phyloP scores from a whole-genome alignment of 2,797 vertebrate genomes.

The Australoheros facetus region DNA sequence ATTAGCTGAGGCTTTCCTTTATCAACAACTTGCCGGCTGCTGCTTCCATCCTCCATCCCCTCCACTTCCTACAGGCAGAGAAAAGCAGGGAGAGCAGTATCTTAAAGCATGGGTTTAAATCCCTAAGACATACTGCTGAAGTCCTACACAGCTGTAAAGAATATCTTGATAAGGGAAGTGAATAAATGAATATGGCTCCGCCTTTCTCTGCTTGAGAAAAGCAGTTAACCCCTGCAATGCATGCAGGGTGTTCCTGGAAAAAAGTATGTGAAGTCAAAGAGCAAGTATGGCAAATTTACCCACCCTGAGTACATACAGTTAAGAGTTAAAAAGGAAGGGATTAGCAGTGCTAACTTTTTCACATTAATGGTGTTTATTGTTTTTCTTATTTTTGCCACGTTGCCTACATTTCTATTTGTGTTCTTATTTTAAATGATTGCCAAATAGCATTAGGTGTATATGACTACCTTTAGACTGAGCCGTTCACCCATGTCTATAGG shows the following conservation, averaged over 20 bases:
- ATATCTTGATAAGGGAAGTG: slow-evolving; percentile 49
- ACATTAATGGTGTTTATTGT: slow-evolving; percentile 31
- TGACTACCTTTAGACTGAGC: neutral
- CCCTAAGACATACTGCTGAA: slow-evolving; percentile 2
- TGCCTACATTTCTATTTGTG: neutral
- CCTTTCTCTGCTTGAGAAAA: slow-evolving; percentile 38
- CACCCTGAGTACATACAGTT: slow-evolving; percentile 17
- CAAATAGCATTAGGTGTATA: neutral
- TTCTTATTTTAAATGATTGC: neutral
- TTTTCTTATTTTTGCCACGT: neutral
- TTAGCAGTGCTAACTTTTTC: slow-evolving; percentile 46
- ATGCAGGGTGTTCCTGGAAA: neutral
- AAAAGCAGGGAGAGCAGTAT: neutral
- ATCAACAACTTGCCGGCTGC: slow-evolving; percentile 1
- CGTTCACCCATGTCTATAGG: neutral
- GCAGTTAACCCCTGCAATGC: slow-evolving; percentile 42
- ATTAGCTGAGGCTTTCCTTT: slow-evolving; percentile 35
- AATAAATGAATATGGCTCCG: slow-evolving; percentile 53
- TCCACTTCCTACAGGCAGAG: slow-evolving; percentile 68
- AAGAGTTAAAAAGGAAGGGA: slow-evolving; percentile 5
- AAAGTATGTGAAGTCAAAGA: neutral
- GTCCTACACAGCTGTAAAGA: slow-evolving; percentile 15
- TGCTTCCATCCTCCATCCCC: slow-evolving; percentile 44
- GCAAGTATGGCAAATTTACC: neutral
- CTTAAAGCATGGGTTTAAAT: neutral